These are phyloP conservation scores for Burhinus bistriatus DNA, from an alignment of 2,113 vertebrate species.

Conservation along the genomic window DNA sequence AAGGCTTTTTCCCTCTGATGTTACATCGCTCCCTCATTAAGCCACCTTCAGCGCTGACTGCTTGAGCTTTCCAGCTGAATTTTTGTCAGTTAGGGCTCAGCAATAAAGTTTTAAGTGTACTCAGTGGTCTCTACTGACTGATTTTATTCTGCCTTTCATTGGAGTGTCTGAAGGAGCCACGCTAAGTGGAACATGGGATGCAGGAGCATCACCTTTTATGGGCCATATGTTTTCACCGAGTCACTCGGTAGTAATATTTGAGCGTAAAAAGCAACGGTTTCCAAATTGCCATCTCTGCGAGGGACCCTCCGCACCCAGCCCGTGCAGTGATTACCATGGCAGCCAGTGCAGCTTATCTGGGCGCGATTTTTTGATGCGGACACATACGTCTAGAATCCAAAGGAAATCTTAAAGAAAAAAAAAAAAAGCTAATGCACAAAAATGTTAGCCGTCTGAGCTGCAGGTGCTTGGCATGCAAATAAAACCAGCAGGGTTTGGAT, in stretches of 20 bases:
- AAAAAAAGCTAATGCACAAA: not conserved
- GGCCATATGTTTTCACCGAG: not conserved
- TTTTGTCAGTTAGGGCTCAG: not conserved
- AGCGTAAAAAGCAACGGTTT: not conserved
- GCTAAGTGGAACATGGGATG: not conserved
- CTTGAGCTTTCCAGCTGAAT: not conserved
- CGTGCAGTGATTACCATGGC: not conserved
- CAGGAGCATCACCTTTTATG: not conserved
- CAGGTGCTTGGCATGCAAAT: not conserved
- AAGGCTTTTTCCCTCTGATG: not conserved
- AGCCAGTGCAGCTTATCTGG: not conserved
- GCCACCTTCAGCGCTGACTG: not conserved
- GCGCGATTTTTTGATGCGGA: rapidly evolving
- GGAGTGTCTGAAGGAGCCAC: not conserved
- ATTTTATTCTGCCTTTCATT: not conserved
- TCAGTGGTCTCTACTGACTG: not conserved
- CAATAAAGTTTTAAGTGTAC: not conserved
- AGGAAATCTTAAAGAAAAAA: not conserved
- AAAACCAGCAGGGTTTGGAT: not conserved
- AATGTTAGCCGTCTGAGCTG: not conserved
- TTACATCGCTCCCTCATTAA: not conserved
- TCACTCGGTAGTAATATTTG: not conserved
- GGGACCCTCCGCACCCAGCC: not conserved
- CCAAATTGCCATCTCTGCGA: not conserved
- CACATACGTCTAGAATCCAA: rapidly evolving